Evolutionary conservation across 2,888 invertebrate species (phyloP), one percentile per base, ranked within the genome.

Genomic region (Podabrus alpinus): DNA sequence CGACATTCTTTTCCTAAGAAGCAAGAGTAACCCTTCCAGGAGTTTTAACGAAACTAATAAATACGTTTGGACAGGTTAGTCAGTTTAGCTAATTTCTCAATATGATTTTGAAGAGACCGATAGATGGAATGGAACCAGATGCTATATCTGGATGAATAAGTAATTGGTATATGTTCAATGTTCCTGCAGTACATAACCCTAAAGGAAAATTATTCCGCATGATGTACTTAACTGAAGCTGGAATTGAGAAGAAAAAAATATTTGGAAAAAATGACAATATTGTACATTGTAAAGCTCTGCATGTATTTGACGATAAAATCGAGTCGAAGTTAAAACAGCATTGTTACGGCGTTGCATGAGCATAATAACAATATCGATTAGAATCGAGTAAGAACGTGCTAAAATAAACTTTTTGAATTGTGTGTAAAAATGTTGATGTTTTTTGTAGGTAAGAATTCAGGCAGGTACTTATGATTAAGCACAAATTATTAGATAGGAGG

Each of bases 401-500:
- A 66, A 75, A 72, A 59, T 69, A 72, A 69, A 64, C 45, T 45
- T n/a, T 60, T 64, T 61, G 59, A 29, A 66, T 72, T 69, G 71
- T 60, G 69, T 67, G 61, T 29, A 70, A 69, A 64, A 19, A 19
- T 64, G 15, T 62, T 72, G 45, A 72, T 73, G 66, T 59, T 67
- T 72, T 76, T 76, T 62, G 59, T 61, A 25, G 66, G 29, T 21
- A 66, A 75, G 70, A 75, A 77, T 71, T 75, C 66, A 66, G 73
- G 71, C 77, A 77, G 78, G 78, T 78, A 73, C 73, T 77, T 75
- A 77, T 77, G 74, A 77, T 74, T 77, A 74, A 72, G 71, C 75
- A 77, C 70, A 77, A 75, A 74, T 75, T 73, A 75, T 75, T 75
- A 79, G 75, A 79, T 78, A 75, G 75, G 70, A 78, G 77, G 81